phyloP scores from a whole-genome alignment of 2,113 vertebrate genomes.

The Hippocampus barbouri region DNA sequence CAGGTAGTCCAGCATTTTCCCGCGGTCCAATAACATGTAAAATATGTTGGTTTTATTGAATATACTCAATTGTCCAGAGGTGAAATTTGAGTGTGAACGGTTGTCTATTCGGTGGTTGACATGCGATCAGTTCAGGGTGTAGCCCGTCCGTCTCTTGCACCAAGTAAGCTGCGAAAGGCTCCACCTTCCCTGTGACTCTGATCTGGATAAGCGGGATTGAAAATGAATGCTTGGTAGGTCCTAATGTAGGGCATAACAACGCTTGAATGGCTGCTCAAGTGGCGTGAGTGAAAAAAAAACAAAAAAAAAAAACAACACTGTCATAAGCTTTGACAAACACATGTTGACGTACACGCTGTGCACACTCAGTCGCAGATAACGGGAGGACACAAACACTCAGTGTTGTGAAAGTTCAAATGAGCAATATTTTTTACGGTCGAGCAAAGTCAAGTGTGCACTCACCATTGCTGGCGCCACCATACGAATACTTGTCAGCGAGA shows the following conservation, averaged over 20 bases:
- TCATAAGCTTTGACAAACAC: neutral
- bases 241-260: neutral
- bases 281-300: neutral
- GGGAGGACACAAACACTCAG: constrained; percentile 45
- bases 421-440: constrained; percentile 17
- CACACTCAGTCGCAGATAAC: constrained; percentile 32
- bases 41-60: neutral
- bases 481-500: constrained; percentile 4
- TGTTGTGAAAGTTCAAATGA: constrained; percentile 47
- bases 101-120: neutral
- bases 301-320: constrained; percentile 2
- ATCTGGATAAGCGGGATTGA: neutral
- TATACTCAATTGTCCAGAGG: neutral
- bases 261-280: neutral
- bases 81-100: neutral
- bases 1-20: neutral
- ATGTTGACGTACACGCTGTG: constrained; percentile 14
- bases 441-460: constrained; percentile 25
- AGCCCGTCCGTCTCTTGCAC: neutral
- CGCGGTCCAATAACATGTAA: neutral
- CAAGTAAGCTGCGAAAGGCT: neutral
- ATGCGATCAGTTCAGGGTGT: neutral
- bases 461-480: constrained; percentile 33
- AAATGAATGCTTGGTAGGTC: neutral
- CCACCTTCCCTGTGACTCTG: neutral